Percentiles rank a stretch among this genome's conserved stretches.
These are phyloP conservation scores for Gallinago undulata DNA, from an alignment of 2,113 vertebrate genomes.

Conservation along the genomic window DNA sequence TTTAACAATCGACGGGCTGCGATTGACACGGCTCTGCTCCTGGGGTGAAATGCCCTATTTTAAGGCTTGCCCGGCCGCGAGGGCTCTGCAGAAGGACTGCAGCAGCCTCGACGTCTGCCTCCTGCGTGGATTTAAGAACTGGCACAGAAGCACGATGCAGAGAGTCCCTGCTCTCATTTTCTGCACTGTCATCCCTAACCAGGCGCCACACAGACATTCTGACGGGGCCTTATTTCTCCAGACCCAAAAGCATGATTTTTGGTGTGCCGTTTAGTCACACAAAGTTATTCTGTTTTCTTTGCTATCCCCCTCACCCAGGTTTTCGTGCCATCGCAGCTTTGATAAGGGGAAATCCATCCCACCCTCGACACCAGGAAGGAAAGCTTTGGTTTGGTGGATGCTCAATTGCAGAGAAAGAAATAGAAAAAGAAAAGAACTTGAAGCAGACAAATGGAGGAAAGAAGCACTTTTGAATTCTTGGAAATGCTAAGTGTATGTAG, in stretches of 20 bases:
- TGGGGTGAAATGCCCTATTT: not conserved
- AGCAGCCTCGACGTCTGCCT: fast-evolving
- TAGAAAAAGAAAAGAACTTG: fast-evolving
- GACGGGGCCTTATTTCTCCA: not conserved
- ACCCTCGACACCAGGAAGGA: too few relatives aligned
- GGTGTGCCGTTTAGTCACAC: not conserved
- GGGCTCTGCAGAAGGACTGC: not conserved
- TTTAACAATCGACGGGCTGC: not conserved
- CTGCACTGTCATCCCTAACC: not conserved
- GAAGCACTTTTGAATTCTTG: not conserved
- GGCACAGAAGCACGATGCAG: not conserved
- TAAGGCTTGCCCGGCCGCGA: not conserved
- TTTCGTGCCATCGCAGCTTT: not conserved
- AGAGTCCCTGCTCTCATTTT: not conserved
- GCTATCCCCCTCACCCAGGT: not conserved
- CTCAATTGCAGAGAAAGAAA: not conserved
- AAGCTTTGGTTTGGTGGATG: not conserved
- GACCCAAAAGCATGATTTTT: fast-evolving
- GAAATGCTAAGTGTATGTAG: not conserved
- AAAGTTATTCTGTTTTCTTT: not conserved
- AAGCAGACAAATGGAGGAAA: not conserved
- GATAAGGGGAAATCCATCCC: not conserved
- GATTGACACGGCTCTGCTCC: not conserved
- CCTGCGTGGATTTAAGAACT: not conserved
- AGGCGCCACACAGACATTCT: not conserved